phyloP scores from a whole-genome alignment of 2,113 vertebrate genomes.

The Pomatorhinus ruficollis region DNA sequence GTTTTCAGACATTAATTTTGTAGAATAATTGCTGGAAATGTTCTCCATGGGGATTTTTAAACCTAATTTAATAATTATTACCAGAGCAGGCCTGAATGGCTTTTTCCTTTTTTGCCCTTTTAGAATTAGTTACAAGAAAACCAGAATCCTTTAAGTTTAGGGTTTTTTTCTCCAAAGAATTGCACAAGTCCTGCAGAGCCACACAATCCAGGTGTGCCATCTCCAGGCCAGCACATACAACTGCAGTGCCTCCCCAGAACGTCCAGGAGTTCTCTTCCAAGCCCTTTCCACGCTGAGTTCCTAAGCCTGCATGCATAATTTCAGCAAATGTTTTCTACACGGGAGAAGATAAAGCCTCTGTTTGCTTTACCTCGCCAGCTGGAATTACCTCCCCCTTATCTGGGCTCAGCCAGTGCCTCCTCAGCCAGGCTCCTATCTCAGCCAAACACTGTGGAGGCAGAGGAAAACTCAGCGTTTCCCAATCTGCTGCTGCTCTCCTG shows the following conservation, averaged over 20 bases:
- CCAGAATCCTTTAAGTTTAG: not conserved
- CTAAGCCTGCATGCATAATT: slow-evolving; percentile 24
- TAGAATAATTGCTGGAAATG: not conserved
- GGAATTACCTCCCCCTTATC: slow-evolving; percentile 61
- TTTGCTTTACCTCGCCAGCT: slow-evolving; percentile 60
- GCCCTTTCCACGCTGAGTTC: not conserved
- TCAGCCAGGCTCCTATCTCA: slow-evolving; percentile 53
- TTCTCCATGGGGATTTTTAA: not conserved
- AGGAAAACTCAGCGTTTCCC: slow-evolving; percentile 30
- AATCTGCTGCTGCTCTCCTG: slow-evolving; percentile 15
- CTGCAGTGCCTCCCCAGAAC: not conserved
- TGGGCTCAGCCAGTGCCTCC: slow-evolving; percentile 33
- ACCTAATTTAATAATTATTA: not conserved
- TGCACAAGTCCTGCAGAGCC: not conserved
- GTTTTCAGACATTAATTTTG: not conserved
- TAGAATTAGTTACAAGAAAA: not conserved
- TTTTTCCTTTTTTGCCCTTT: not conserved
- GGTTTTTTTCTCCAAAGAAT: accelerated
- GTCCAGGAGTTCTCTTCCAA: not conserved
- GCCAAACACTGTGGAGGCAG: slow-evolving; percentile 39
- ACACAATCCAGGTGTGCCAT: slow-evolving; percentile 40
- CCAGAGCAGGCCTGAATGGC: not conserved
- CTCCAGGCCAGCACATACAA: slow-evolving; percentile 23
- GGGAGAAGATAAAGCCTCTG: slow-evolving; percentile 36
- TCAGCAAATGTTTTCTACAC: slow-evolving; percentile 3